A percentile compares a stretch with the other conserved stretches of the same genome.
phyloP scores from a whole-genome alignment of 2,113 vertebrate species.

The Tachysurus vachellii region DNA sequence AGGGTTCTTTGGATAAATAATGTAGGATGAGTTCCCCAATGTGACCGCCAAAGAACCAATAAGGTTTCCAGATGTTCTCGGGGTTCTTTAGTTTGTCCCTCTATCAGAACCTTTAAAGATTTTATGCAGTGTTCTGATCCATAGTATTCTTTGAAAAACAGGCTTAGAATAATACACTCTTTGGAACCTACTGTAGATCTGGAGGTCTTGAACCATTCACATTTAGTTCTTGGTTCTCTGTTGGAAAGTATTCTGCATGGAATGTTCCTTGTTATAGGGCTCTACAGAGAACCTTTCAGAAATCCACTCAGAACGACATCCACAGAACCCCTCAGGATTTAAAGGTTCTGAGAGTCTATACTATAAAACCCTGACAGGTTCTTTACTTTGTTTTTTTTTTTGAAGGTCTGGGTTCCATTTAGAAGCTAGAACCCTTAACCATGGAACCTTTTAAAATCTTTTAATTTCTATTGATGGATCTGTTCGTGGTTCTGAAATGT shows the following conservation, averaged over 20 bases:
- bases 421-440: background rate
- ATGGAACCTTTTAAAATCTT: background rate
- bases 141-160: background rate
- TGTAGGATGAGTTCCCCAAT: background rate
- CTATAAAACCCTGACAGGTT: background rate
- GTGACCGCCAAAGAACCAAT: background rate
- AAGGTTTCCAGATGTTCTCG: background rate
- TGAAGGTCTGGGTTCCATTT: background rate
- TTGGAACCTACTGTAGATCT: background rate
- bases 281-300: background rate
- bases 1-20: background rate
- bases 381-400: background rate
- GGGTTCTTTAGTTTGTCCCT: background rate
- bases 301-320: background rate
- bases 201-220: background rate
- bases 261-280: background rate
- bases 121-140: background rate
- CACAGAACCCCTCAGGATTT: background rate
- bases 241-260: background rate
- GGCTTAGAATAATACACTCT: too few relatives aligned
- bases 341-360: background rate
- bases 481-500: background rate
- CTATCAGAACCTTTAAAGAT: background rate
- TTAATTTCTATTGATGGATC: background rate
- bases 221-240: background rate